These are phyloP conservation scores for Oscheius myriophilus DNA, from an alignment of 2,888 invertebrate species.

Conservation along the genomic window DNA sequence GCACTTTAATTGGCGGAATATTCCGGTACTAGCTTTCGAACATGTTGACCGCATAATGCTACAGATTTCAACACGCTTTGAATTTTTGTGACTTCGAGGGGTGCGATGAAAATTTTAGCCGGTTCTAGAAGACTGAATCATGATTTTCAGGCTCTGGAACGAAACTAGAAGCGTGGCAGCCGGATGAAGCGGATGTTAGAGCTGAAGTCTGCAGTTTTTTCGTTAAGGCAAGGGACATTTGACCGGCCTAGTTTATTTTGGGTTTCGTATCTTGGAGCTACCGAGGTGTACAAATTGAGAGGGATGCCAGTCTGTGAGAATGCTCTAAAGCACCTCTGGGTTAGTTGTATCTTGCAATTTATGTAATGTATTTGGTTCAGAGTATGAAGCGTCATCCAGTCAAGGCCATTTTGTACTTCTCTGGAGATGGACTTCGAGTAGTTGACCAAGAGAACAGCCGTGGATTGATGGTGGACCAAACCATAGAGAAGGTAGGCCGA, in stretches of 20 bases:
- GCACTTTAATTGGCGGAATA: no score
- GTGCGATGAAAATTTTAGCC: no score
- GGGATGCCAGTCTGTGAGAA: conserved; percentile 99
- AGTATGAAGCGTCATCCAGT: conserved; percentile 87
- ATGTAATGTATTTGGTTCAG: conserved; percentile 75
- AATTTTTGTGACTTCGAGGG: no score
- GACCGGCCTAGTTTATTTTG: background rate
- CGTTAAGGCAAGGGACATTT: conserved; percentile 80
- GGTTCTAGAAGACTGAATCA: no score
- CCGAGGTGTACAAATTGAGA: conserved; percentile 97
- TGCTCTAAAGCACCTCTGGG: conserved; percentile 93
- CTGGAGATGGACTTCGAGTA: conserved; percentile 88
- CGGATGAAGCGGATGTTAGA: conserved; percentile 94
- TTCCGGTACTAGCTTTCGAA: no score
- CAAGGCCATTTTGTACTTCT: conserved; percentile 75
- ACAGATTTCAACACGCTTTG: no score
- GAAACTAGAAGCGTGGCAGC: conserved; percentile 57
- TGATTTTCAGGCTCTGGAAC: conserved; percentile 32
- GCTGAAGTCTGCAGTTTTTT: conserved; percentile 95
- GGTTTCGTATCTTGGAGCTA: conserved; percentile 90
- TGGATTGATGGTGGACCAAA: conserved; percentile 97
- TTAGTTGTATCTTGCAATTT: conserved; percentile 74
- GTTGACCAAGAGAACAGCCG: conserved; percentile 96
- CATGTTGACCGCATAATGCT: no score
- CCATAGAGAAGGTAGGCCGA: conserved; percentile 86